These are phyloP conservation scores for Octopus bimaculoides DNA, from an alignment of 1,140 invertebrate species.

Conservation along the genomic window DNA sequence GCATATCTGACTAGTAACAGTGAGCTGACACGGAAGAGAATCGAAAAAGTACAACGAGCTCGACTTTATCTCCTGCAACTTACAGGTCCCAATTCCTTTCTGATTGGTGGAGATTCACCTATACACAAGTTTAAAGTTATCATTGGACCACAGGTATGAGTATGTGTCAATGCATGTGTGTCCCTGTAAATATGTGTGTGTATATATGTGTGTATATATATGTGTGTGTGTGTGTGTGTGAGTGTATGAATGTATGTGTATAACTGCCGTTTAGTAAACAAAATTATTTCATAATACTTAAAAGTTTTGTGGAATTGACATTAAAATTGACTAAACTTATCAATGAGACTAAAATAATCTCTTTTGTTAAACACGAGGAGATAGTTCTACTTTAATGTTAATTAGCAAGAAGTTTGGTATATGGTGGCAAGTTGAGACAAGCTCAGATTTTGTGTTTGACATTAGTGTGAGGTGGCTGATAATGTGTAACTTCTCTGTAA, in stretches of 20 bases:
- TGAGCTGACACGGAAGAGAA: conserved; percentile 49
- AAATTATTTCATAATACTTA: too few relatives aligned
- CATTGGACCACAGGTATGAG: conserved; percentile 58
- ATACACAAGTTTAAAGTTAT: conserved; percentile 59
- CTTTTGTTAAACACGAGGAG: too few relatives aligned
- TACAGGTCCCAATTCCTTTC: conserved; percentile 59
- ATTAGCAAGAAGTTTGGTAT: too few relatives aligned
- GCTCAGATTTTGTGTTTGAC: too few relatives aligned
- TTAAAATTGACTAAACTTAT: too few relatives aligned
- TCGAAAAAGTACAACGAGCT: conserved; percentile 53
- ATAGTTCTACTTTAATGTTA: too few relatives aligned
- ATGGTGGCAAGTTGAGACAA: too few relatives aligned
- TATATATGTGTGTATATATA: not conserved
- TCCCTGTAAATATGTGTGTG: not conserved
- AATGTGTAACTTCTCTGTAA: too few relatives aligned
- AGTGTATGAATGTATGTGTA: not conserved
- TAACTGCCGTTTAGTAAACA: too few relatives aligned
- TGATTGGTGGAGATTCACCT: conserved; percentile 59
- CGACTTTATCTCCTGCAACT: conserved; percentile 59
- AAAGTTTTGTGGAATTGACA: too few relatives aligned
- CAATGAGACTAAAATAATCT: too few relatives aligned
- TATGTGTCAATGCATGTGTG: not conserved
- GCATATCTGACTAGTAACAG: conserved; percentile 19
- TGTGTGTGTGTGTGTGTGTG: not conserved
- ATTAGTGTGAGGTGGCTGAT: too few relatives aligned